These are phyloP conservation scores for Eugnorisma glareosa DNA, from an alignment of 2,888 invertebrate genomes.

Conservation along the genomic window DNA sequence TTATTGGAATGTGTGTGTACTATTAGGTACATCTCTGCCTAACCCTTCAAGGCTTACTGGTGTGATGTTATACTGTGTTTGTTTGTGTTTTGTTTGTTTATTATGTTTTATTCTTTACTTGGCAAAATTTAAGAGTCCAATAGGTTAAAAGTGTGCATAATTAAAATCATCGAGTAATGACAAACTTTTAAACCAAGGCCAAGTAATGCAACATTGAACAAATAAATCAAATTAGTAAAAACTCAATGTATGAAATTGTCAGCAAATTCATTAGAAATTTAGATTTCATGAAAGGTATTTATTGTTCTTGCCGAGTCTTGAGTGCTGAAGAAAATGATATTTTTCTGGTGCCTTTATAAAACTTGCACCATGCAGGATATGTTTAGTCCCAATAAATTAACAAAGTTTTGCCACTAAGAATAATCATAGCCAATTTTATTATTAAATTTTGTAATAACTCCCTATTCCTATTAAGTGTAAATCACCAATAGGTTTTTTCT, in stretches of 20 bases:
- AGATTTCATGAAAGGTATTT: neutral
- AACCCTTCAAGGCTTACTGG: neutral
- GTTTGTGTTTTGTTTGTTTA: too few species aligned
- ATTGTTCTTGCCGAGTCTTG: neutral
- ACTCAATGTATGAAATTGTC: neutral
- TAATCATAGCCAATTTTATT: too few species aligned
- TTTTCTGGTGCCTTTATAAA: neutral
- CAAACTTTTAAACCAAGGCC: neutral
- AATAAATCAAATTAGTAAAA: neutral
- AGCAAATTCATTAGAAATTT: slow-evolving; percentile 6
- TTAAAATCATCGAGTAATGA: neutral
- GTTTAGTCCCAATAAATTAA: neutral
- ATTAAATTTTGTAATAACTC: neutral
- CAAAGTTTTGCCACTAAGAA: neutral
- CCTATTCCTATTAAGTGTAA: neutral
- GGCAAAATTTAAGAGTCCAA: neutral
- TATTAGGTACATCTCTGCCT: neutral
- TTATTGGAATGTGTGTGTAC: neutral
- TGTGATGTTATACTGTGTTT: neutral
- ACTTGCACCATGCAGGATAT: neutral
- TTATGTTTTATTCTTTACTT: neutral
- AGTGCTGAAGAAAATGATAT: neutral
- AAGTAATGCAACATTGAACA: neutral
- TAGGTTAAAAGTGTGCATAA: neutral
- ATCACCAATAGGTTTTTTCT: neutral